A percentile compares a stretch with the other conserved stretches of the same genome.
Conservation (phyloP, 2,113 vertebrate genomes). For the Sorex fumeus region DNA sequence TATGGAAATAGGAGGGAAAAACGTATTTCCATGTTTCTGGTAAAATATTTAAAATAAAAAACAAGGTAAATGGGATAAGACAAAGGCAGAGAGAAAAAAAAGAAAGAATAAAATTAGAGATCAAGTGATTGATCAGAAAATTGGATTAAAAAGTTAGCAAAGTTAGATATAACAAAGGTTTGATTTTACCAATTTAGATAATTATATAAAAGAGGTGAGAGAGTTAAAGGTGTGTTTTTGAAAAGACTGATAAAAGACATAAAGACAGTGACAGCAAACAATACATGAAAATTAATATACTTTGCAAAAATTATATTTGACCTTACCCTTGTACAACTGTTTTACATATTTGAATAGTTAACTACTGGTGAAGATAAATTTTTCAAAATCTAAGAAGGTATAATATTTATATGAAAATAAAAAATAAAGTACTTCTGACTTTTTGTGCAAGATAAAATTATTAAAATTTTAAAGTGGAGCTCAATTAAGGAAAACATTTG, state of each 20-base stretch:
- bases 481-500: not conserved
- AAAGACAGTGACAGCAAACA: not conserved
- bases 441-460: not conserved
- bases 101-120: not conserved
- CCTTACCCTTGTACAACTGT: not conserved
- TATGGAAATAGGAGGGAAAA: too few species aligned
- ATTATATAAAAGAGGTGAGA: not conserved
- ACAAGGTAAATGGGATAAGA: not conserved
- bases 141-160: not conserved
- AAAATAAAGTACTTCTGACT: not conserved
- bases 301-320: not conserved
- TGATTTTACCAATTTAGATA: not conserved
- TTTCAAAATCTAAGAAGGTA: not conserved
- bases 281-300: not conserved
- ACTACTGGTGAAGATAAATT: not conserved
- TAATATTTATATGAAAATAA: slow-evolving; percentile 38
- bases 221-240: not conserved
- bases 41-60: too few species aligned
- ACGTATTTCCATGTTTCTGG: too few species aligned
- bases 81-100: not conserved
- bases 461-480: not conserved
- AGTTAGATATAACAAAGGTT: not conserved
- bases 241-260: not conserved
- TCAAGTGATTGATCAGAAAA: not conserved
- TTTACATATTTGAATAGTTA: not conserved